Conservation (phyloP, 2,113 vertebrate genomes). For the Lonchura striata region DNA sequence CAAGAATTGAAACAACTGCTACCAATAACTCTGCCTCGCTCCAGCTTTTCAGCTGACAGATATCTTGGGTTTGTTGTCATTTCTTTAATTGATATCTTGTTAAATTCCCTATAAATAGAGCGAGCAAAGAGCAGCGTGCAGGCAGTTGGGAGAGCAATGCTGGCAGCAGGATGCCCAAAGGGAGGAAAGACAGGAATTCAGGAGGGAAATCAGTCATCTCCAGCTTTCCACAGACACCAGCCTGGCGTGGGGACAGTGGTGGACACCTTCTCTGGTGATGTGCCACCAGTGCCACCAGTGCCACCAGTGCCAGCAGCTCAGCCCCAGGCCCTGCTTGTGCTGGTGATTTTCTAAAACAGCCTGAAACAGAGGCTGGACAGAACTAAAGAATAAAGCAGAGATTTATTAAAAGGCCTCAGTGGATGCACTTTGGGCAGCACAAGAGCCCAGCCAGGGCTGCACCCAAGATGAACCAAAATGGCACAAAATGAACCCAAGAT, state of each 20-base stretch:
- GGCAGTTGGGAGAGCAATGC: neutral
- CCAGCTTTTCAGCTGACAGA: neutral
- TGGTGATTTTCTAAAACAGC: neutral
- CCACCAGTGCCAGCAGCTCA: neutral
- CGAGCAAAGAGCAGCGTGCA: neutral
- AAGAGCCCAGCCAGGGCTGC: neutral
- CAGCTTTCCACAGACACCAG: neutral
- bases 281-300: neutral
- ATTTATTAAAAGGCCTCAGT: neutral
- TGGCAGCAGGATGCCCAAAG: neutral
- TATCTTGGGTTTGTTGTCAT: neutral
- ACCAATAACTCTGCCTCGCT: neutral
- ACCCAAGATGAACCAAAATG: neutral
- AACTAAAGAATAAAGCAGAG: neutral
- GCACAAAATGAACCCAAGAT: neutral
- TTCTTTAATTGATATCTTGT: slow-evolving; percentile 28
- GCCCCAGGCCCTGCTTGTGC: neutral
- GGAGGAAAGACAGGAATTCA: neutral
- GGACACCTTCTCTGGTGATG: neutral
- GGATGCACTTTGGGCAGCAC: no score
- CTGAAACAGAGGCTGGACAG: rapidly evolving
- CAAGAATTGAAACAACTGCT: neutral
- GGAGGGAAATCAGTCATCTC: neutral
- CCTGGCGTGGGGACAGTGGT: neutral
- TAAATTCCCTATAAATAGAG: slow-evolving; percentile 34